These are phyloP conservation scores for Chirona hameri DNA, from an alignment of 2,888 invertebrate genomes.

Conservation along the genomic window DNA sequence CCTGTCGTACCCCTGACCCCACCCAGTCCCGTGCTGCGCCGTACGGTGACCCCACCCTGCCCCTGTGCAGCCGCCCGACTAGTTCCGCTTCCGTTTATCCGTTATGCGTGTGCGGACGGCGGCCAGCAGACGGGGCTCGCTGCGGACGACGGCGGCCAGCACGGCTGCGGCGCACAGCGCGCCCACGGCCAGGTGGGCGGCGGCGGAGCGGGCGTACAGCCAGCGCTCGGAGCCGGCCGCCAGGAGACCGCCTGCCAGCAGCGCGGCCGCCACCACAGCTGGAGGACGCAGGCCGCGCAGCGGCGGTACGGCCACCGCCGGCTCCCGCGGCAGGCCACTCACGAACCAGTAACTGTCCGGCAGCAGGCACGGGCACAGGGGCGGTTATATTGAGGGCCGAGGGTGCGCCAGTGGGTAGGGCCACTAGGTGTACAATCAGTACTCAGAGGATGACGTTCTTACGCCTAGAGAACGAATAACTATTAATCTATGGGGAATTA, in stretches of 20 bases:
- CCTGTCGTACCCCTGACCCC: too few relatives aligned
- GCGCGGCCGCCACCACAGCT: not conserved
- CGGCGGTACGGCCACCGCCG: not conserved
- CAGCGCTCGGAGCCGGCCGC: conserved; percentile 22
- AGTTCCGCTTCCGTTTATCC: not conserved
- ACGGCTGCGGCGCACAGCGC: conserved; percentile 30
- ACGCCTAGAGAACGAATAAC: too few relatives aligned
- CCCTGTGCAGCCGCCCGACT: not conserved
- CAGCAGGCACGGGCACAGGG: not conserved
- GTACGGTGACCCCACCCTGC: not conserved
- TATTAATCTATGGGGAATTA: too few relatives aligned
- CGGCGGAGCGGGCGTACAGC: conserved; percentile 33
- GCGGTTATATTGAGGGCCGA: not conserved
- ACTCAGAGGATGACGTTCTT: not conserved
- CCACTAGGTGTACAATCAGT: not conserved
- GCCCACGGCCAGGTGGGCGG: conserved; percentile 33
- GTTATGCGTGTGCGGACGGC: not conserved
- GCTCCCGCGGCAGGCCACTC: not conserved
- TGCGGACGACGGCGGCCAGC: not conserved
- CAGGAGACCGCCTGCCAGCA: not conserved
- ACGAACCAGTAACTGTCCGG: not conserved
- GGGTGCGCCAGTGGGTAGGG: not conserved
- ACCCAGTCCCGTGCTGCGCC: not conserved
- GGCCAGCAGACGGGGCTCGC: not conserved
- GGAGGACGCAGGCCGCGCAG: not conserved